Base-by-base conservation (phyloP, 1,140 invertebrate genomes). In the Orius insidiosus region DNA sequence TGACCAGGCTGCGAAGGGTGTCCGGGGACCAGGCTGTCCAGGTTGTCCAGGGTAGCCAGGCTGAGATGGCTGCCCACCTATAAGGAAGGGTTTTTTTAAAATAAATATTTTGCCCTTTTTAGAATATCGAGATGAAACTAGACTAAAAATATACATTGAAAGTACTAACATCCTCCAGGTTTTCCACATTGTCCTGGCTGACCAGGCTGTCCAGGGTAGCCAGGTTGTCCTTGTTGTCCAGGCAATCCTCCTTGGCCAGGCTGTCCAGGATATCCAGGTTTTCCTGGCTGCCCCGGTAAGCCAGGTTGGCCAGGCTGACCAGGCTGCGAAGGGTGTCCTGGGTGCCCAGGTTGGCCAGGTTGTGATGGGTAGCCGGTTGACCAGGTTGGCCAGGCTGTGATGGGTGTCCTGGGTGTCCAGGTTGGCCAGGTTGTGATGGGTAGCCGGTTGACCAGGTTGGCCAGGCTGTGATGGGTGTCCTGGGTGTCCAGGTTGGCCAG, bases 331-430 rank as follows among this genome's bases (percentile, higher is more conserved):
- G 47, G 40, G 1, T 5, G n/a, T 5, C 52, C 54, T 15, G 54
- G 47, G 8, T 47, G 30, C 8, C 53, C 51, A 24, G 54, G 52
- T 33, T 50, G 34, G 3, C 52, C 58, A 49, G 55, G 58, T 6
- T 38, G 6, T 30, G 56, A 55, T 54, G 56, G 60, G 33, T 51
- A 36, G 36, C 58, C 57, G 60, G 57, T 34, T 54, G 36, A 13
- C 57, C 56, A 14, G 56, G 54, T 24, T 52, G 48, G 34, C 55
- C 50, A 40, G 52, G 54, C n/a, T n/a, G n/a, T n/a, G n/a, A n/a
- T n/a, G n/a, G n/a, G n/a, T n/a, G n/a, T n/a, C n/a, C n/a, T n/a
- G n/a, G n/a, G n/a, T n/a, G n/a, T n/a, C n/a, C n/a, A n/a, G n/a
- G n/a, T n/a, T n/a, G n/a, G n/a, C n/a, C n/a, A n/a, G n/a, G n/a